Conservation (phyloP, 2,797 vertebrate species). For the Neopelma chrysocephalum region DNA sequence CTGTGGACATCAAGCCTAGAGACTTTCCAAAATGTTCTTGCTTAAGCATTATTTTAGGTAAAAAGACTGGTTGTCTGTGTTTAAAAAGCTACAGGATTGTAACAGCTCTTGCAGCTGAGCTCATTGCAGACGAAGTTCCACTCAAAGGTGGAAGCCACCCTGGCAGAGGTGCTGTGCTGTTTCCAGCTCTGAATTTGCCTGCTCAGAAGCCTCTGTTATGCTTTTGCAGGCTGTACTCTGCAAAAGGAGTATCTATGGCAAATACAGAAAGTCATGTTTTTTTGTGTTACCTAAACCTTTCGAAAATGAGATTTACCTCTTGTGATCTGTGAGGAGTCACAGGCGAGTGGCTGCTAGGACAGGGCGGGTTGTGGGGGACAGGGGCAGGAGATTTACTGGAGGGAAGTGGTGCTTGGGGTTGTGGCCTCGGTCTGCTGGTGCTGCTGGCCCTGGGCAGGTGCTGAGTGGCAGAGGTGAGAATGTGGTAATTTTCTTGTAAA, state of each 20-base stretch:
- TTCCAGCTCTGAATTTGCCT: background rate
- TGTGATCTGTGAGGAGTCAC: background rate
- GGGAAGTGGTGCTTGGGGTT: background rate
- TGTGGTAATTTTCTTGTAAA: background rate
- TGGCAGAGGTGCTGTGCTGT: background rate
- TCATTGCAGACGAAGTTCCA: fast-evolving
- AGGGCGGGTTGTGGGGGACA: background rate
- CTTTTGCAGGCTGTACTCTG: background rate
- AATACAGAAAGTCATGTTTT: background rate
- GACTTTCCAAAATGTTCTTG: background rate
- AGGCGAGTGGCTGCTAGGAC: background rate
- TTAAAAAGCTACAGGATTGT: background rate
- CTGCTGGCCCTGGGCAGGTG: background rate
- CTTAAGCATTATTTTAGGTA: background rate
- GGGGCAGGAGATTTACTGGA: background rate
- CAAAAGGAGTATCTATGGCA: background rate
- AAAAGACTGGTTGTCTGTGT: background rate
- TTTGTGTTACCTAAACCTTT: background rate
- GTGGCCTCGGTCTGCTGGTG: background rate
- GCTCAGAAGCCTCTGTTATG: background rate
- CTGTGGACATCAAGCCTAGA: background rate
- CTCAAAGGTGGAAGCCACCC: background rate
- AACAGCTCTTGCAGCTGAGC: background rate
- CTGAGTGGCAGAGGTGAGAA: background rate
- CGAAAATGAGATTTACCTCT: background rate